phyloP scores from a whole-genome alignment of 1,140 invertebrate species.

The Neotoxoptera formosana region DNA sequence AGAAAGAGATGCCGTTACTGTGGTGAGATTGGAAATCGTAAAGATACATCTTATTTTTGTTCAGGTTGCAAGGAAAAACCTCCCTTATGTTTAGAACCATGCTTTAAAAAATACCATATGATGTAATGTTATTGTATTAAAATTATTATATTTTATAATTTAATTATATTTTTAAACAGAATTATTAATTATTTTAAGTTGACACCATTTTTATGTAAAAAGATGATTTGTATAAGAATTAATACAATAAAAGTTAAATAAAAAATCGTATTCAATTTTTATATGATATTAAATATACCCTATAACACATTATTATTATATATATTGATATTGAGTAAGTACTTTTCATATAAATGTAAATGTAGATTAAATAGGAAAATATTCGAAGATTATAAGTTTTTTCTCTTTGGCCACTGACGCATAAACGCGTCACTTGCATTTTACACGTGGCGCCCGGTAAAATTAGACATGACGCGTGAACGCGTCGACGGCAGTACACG shows the following conservation, averaged over 20 bases:
- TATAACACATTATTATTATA: too few relatives aligned
- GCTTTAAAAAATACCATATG: too few relatives aligned
- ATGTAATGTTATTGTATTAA: too few relatives aligned
- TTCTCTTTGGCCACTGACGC: conserved; percentile 13
- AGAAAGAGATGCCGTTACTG: neutral
- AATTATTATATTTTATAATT: too few relatives aligned
- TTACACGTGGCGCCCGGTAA: conserved; percentile 9
- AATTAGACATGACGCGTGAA: neutral
- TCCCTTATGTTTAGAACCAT: neutral
- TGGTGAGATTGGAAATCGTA: conserved; percentile 7
- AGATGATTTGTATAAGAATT: too few relatives aligned
- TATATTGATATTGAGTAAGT: neutral
- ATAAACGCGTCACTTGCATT: conserved; percentile 22
- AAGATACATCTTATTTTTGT: neutral
- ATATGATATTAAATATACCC: too few relatives aligned
- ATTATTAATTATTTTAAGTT: too few relatives aligned
- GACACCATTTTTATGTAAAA: too few relatives aligned
- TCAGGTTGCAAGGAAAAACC: neutral
- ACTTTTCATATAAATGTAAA: neutral
- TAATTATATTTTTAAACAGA: too few relatives aligned
- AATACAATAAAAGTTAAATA: too few relatives aligned
- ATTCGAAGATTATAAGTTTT: neutral
- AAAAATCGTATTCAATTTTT: too few relatives aligned
- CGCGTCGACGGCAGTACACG: neutral
- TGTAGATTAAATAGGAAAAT: conserved; percentile 15